phyloP scores from a whole-genome alignment of 2,888 invertebrate genomes.

The Pachydiplax longipennis region DNA sequence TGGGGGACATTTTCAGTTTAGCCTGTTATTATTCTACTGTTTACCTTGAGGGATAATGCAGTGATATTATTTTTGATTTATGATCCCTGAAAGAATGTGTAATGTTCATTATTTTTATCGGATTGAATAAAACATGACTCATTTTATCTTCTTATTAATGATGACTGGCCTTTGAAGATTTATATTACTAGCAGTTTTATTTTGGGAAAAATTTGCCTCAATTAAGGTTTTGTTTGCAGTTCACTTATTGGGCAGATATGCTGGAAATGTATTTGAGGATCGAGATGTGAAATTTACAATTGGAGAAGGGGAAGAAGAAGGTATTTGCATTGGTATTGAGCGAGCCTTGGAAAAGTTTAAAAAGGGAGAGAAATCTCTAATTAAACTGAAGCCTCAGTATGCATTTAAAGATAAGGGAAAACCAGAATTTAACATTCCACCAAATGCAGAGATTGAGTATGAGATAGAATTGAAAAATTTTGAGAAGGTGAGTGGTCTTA shows the following conservation, averaged over 20 bases:
- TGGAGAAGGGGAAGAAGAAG: slow-evolving; percentile 83
- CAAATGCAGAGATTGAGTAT: slow-evolving; percentile 81
- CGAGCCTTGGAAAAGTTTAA: slow-evolving; percentile 81
- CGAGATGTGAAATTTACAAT: slow-evolving; percentile 81
- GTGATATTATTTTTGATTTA: too few relatives aligned
- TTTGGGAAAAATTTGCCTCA: not conserved
- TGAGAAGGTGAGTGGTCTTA: slow-evolving; percentile 70
- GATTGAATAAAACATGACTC: not conserved
- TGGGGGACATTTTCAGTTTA: too few relatives aligned
- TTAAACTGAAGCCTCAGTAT: slow-evolving; percentile 78
- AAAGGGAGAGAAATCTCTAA: slow-evolving; percentile 77
- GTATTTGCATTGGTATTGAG: slow-evolving; percentile 84
- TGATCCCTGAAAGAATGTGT: too few relatives aligned
- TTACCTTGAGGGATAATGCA: too few relatives aligned
- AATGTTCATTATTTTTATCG: too few relatives aligned
- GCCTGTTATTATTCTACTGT: too few relatives aligned
- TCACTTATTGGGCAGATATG: slow-evolving; percentile 73
- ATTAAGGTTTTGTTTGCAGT: slow-evolving; percentile 64
- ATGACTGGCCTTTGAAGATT: not conserved
- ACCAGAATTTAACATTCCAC: slow-evolving; percentile 75
- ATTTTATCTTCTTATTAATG: not conserved
- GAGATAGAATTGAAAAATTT: slow-evolving; percentile 82
- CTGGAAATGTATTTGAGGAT: slow-evolving; percentile 77
- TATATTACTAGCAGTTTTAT: too few relatives aligned
- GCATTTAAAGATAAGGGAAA: slow-evolving; percentile 80